These are phyloP conservation scores for Natrix natrix DNA, from an alignment of 2,797 vertebrate species.

Conservation along the genomic window DNA sequence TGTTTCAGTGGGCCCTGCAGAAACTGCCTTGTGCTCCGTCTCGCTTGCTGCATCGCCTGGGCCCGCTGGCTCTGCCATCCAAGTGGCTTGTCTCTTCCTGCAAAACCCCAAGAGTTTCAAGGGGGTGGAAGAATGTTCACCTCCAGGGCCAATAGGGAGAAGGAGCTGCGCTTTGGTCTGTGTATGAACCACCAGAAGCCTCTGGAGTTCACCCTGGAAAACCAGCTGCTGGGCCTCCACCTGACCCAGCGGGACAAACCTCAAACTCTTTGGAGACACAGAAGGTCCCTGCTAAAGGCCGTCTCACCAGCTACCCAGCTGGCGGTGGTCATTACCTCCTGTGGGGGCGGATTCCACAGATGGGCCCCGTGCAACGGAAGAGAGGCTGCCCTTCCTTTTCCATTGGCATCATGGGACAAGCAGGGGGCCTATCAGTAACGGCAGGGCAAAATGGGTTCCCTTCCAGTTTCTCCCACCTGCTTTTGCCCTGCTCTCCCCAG, in stretches of 20 bases:
- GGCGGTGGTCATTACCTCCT: not conserved
- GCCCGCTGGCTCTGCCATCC: not conserved
- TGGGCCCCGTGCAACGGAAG: not conserved
- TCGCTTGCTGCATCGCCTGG: not conserved
- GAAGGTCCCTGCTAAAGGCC: not conserved
- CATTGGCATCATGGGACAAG: not conserved
- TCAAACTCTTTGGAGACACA: not conserved
- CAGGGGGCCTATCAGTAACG: not conserved
- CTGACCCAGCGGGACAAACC: not conserved
- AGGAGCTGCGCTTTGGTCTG: not conserved
- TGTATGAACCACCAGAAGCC: not conserved
- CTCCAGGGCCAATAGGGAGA: not conserved
- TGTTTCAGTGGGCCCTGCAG: not conserved
- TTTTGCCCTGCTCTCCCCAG: not conserved
- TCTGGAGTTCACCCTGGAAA: not conserved
- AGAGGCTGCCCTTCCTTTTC: not conserved
- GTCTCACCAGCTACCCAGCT: not conserved
- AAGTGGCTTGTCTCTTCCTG: not conserved
- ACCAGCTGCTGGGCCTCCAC: not conserved
- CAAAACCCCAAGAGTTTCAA: not conserved
- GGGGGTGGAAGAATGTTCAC: not conserved
- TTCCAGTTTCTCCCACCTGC: not conserved
- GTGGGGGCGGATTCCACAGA: not conserved
- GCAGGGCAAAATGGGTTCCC: not conserved
- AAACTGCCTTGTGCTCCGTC: not conserved